Evolutionary conservation across 2,113 vertebrate species (phyloP).

Genomic region (Mustela lutreola): DNA sequence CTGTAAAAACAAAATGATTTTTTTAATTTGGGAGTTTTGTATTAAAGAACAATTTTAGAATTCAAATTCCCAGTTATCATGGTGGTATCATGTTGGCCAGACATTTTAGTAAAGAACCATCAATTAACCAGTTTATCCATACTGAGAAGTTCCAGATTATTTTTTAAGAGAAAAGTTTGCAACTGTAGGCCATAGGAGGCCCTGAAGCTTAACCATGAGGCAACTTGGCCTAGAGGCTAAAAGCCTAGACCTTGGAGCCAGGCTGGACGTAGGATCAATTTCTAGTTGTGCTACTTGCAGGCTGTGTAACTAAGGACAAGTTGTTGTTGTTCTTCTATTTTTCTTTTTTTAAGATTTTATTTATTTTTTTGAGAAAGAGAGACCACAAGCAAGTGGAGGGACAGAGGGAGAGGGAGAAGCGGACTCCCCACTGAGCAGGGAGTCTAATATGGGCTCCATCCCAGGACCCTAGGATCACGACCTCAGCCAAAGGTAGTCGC

Average conservation of each 20-base stretch:
- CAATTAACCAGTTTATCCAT: background rate
- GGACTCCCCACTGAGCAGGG: too few species aligned
- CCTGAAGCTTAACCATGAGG: background rate
- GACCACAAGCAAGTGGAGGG: too few species aligned
- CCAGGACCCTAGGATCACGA: too few species aligned
- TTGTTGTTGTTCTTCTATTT: background rate
- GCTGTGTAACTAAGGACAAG: background rate
- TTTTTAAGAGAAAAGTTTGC: slow-evolving; percentile 25
- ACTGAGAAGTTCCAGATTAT: background rate
- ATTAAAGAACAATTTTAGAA: background rate
- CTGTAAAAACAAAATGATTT: slow-evolving; percentile 85
- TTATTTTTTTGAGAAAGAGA: too few species aligned
- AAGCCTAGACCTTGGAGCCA: background rate
- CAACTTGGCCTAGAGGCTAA: background rate
- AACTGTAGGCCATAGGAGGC: background rate
- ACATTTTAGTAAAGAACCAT: background rate
- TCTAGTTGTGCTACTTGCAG: background rate
- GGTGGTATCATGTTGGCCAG: background rate
- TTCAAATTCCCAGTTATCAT: background rate
- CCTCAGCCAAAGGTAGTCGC: too few species aligned
- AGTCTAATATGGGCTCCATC: too few species aligned
- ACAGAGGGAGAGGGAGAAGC: too few species aligned
- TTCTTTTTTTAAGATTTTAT: too few species aligned
- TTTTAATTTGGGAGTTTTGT: background rate
- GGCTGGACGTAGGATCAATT: background rate